Percentiles rank a stretch among this genome's conserved stretches.
Conservation (phyloP, 2,113 vertebrate species). For the Seriola rivoliana region DNA sequence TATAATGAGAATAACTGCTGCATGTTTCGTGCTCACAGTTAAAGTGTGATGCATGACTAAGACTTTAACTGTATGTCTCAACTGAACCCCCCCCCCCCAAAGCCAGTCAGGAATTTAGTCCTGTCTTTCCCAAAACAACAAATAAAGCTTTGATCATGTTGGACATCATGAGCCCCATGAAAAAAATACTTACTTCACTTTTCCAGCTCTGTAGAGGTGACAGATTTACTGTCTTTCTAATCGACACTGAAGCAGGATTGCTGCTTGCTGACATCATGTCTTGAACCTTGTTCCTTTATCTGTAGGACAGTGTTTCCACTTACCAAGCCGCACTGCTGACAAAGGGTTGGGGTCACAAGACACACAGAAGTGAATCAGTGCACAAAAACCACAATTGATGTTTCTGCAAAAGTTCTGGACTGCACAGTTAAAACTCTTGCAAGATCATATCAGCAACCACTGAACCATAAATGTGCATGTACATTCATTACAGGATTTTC, state of each 20-base stretch:
- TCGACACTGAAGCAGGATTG: not conserved
- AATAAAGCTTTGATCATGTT: not conserved
- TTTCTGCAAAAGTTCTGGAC: conserved; percentile 5
- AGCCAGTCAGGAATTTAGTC: too few relatives aligned
- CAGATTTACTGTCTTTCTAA: not conserved
- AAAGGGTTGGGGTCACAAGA: conserved; percentile 19
- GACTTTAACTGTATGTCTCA: not conserved
- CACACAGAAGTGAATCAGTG: not conserved
- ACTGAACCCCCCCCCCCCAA: not conserved
- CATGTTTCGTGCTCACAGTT: conserved; percentile 6
- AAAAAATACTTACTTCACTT: not conserved
- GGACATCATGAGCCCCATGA: not conserved
- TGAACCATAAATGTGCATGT: conserved; percentile 28
- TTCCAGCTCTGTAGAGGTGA: not conserved
- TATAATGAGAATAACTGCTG: not conserved
- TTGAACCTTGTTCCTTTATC: conserved; percentile 17
- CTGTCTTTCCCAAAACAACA: not conserved
- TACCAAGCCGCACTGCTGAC: conserved; percentile 2
- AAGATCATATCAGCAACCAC: conserved; percentile 17
- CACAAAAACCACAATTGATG: conserved; percentile 11
- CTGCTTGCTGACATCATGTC: conserved; percentile 6
- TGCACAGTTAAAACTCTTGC: not conserved
- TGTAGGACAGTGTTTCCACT: conserved; percentile 8
- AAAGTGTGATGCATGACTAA: not conserved
- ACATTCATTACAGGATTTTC: conserved; percentile 19